Conservation (phyloP, 2,797 vertebrate genomes). For the Thaleichthys pacificus region DNA sequence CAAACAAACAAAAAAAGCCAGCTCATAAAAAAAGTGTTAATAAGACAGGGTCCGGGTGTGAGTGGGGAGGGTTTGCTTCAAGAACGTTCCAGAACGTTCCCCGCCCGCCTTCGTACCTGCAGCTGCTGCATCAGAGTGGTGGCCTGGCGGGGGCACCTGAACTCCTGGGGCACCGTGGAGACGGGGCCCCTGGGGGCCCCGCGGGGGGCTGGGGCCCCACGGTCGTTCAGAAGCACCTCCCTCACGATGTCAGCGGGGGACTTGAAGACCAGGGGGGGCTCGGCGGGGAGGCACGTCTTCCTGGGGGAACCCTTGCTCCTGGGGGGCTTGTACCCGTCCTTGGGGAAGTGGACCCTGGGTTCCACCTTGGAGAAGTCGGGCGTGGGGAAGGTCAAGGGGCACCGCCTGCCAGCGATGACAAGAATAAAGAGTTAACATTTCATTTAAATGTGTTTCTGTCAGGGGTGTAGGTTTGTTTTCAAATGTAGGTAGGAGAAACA, state of each 20-base stretch:
- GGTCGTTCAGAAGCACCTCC: conserved; percentile 80
- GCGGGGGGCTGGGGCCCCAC: conserved; percentile 44
- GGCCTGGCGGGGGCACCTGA: conserved; percentile 80
- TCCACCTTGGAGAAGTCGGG: conserved; percentile 92
- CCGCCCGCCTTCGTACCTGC: conserved; percentile 74
- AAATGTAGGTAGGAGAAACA: neutral
- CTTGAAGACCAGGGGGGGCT: conserved; percentile 75
- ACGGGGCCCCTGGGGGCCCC: conserved; percentile 24
- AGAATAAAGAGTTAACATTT: neutral
- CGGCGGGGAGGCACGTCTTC: conserved; percentile 9
- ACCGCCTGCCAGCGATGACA: conserved; percentile 60
- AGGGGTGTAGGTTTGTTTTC: neutral
- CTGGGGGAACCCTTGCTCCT: conserved; percentile 62
- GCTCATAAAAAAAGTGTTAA: neutral
- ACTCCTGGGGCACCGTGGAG: conserved; percentile 75
- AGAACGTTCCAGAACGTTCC: neutral
- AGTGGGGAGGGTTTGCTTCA: neutral
- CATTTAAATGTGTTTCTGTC: neutral
- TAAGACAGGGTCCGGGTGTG: neutral
- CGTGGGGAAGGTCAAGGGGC: conserved; percentile 73
- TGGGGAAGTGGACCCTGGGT: conserved; percentile 83
- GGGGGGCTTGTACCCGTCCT: conserved; percentile 80
- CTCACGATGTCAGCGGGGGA: conserved; percentile 89
- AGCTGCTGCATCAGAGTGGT: conserved; percentile 85
- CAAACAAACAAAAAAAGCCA: too few relatives aligned